Base-by-base conservation (phyloP, 2,888 invertebrate species). In the Cheilosia variabilis region DNA sequence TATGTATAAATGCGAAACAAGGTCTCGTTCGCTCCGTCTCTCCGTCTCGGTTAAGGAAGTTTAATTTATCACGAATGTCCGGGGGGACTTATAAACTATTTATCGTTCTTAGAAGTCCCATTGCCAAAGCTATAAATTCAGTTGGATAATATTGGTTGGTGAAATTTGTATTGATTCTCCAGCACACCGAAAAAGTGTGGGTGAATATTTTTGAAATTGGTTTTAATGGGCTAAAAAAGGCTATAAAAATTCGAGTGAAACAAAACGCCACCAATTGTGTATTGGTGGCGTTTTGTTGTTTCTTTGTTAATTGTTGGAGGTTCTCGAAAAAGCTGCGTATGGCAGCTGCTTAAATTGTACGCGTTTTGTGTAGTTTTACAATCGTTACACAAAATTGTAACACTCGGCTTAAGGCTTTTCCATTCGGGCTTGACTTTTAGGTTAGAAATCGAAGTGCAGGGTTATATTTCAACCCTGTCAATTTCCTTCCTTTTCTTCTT, bases 31-130 rank as follows among this genome's bases (percentile, higher is more conserved):
- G 9, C 17, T 37, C 37, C 19, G 31, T 15, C 45, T 15, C 45
- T 19, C 4, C 31, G 13, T 24, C 34, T 69, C 37, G 73, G 83
- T 47, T 84, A 75, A 79, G 58, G 73, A 79, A 79, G 83, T 79
- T 84, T 79, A 84, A 84, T 79, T 84, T 84, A 84, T 84, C 83
- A 79, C 79, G 73, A 84, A 68, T 79, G 78, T 79, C 83, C 75
- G 57, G 79, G 73, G 82, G 83, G 68, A 75, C 73, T 79, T 79
- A 84, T 84, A 84, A 84, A 79, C 79, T 79, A 84, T 84, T 84
- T 84, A 84, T 84, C 82, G 77, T 68, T 66, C 72, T 66, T 68
- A 83, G 78, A 78, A 83, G 78, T 79, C 79, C 78, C 79, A 84
- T 84, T 84, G 83, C 79, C 78, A 69, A 73, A 63, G 69, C 78